Evolutionary conservation across 2,888 invertebrate genomes (phyloP).

Genomic region (Bibio marci): DNA sequence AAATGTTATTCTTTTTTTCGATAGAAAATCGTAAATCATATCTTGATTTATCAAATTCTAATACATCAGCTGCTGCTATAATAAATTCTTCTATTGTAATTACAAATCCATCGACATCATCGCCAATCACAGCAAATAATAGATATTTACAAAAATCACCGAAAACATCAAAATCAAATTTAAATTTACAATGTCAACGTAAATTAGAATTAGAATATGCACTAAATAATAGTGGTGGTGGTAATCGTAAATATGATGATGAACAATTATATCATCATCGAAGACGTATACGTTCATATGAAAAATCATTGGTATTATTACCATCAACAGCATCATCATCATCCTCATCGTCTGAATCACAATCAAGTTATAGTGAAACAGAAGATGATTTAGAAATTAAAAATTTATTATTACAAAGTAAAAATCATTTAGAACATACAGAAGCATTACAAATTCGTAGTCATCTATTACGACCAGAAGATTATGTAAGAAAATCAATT

Average conservation of each 20-base stretch:
- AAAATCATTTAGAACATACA: constrained; percentile 26
- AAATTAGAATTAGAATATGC: constrained; percentile 4
- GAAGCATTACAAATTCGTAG: constrained; percentile 27
- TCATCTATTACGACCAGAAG: constrained; percentile 28
- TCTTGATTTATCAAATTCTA: neutral
- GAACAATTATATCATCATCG: constrained; percentile 10
- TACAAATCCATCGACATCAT: too few relatives aligned
- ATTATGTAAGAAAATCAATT: constrained; percentile 23
- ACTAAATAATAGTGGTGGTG: too few relatives aligned
- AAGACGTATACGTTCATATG: constrained; percentile 24
- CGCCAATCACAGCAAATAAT: too few relatives aligned
- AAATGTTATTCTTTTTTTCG: neutral
- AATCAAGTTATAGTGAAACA: constrained; percentile 25
- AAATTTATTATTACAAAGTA: constrained; percentile 24
- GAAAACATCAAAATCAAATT: neutral
- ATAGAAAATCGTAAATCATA: neutral
- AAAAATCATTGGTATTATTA: constrained; percentile 21
- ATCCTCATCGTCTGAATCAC: constrained; percentile 20
- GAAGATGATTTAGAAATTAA: constrained; percentile 29
- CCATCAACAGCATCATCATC: constrained; percentile 11
- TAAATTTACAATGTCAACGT: too few relatives aligned
- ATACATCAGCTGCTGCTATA: neutral
- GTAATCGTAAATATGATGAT: too few relatives aligned
- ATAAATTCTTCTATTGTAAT: too few relatives aligned
- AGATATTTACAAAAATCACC: too few relatives aligned